Base-by-base conservation (phyloP, 2,113 vertebrate species). In the Solea solea region DNA sequence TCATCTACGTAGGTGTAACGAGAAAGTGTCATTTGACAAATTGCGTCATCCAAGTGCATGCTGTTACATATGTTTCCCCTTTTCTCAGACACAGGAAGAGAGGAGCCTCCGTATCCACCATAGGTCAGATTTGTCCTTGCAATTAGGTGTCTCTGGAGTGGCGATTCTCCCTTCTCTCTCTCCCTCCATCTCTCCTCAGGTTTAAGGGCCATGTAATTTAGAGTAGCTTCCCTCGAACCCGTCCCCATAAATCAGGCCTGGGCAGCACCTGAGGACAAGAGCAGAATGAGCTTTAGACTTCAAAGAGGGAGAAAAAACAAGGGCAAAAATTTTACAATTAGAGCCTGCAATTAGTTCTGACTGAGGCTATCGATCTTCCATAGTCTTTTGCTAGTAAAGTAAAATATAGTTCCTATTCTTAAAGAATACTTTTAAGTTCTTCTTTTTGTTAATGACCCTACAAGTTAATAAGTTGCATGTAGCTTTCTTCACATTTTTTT, bases 181-280 rank as follows among this genome's bases (percentile, higher is more conserved):
- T 72, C 62, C 46, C 74, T 63, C 55, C 72, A 58, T 49, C 76
- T 62, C 57, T 55, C 70, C 78, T 80, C 76, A 76, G 82, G 70
- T 87, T 91, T 87, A 86, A 85, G 83, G 80, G 78, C 84, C 86
- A 73, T 91, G 87, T 92, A 90, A 92, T 90, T 92, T 91, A 86
- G 77, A 84, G 76, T 59, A 69, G 76, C 89, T 85, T 84, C 81
- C 72, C 83, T 91, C 82, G 52, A 88, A 88, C 84, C 65, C 52
- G 9, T 83, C 64, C 66, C 72, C 88, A 83, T 92, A 92, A 92
- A 91, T 92, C 89, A 91, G 89, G 81, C 56, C 82, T 72, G 77
- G 85, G 83, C 89, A 89, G 89, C 88, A 88, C 90, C 86, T 64
- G 81, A 91, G 90, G 89, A 91, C 84, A 91, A 76, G 83, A 90